These are phyloP conservation scores for Drosophila stalkeri DNA, from an alignment of 2,888 invertebrate species.

Conservation along the genomic window DNA sequence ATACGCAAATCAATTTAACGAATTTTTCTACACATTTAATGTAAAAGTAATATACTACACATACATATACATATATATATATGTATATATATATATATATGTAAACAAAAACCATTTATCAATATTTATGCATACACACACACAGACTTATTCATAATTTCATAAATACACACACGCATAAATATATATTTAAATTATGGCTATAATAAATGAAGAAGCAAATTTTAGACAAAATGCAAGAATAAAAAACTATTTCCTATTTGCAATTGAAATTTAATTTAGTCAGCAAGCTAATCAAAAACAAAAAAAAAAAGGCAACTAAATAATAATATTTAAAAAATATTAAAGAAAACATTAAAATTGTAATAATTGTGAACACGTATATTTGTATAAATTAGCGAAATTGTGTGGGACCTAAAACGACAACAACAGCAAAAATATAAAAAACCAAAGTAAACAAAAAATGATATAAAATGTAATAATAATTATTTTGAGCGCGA, in stretches of 20 bases:
- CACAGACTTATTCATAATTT: slow-evolving; percentile 26
- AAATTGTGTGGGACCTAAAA: slow-evolving; percentile 78
- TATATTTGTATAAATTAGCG: slow-evolving; percentile 71
- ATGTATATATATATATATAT: slow-evolving; percentile 20
- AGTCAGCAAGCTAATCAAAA: slow-evolving; percentile 73
- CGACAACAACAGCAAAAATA: slow-evolving; percentile 34
- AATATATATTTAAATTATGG: slow-evolving; percentile 43
- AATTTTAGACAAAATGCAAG: slow-evolving; percentile 52
- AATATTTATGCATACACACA: slow-evolving; percentile 34
- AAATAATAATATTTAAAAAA: slow-evolving; percentile 55
- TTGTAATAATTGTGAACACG: slow-evolving; percentile 53
- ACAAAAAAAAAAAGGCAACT: slow-evolving; percentile 45
- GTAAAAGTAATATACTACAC: slow-evolving; percentile 65
- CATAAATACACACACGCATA: slow-evolving; percentile 19
- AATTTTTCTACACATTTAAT: slow-evolving; percentile 80
- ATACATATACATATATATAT: slow-evolving; percentile 5
- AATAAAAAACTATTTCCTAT: slow-evolving; percentile 61
- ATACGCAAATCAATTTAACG: slow-evolving; percentile 80
- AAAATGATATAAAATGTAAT: slow-evolving; percentile 5
- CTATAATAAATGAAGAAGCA: slow-evolving; percentile 42
- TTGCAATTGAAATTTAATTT: slow-evolving; percentile 73
- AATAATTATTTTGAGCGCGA: slow-evolving; percentile 12
- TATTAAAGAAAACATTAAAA: slow-evolving; percentile 35
- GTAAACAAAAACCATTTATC: slow-evolving; percentile 48
- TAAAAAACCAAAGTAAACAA: slow-evolving; percentile 19